Conservation (phyloP, 2,113 vertebrate species). For the Neolamprologus kungweensis region DNA sequence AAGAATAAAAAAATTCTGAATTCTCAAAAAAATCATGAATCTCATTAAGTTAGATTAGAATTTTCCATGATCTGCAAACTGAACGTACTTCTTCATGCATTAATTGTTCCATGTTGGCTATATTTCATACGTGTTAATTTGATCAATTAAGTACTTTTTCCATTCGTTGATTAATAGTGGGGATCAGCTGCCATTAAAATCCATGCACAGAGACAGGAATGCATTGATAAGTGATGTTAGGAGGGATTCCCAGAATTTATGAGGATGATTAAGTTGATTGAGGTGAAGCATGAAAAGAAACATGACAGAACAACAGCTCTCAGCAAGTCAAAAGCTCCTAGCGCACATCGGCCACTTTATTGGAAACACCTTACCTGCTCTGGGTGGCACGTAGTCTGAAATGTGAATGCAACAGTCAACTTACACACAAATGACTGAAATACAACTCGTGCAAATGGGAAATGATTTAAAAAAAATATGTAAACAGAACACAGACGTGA, state of each 20-base stretch:
- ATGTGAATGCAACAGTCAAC: slow-evolving; percentile 61
- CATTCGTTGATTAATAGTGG: background rate
- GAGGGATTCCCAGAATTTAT: background rate
- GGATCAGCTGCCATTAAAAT: background rate
- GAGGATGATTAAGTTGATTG: background rate
- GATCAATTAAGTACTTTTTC: background rate
- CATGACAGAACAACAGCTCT: background rate
- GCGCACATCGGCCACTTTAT: background rate
- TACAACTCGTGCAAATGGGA: background rate
- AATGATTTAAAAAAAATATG: background rate
- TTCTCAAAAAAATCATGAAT: rapidly evolving
- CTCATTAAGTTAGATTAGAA: background rate
- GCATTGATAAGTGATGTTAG: slow-evolving; percentile 6
- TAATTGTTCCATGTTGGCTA: background rate
- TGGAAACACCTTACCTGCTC: slow-evolving; percentile 51
- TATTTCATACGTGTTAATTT: background rate
- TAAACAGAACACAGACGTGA: background rate
- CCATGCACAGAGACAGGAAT: slow-evolving; percentile 35
- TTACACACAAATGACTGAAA: background rate
- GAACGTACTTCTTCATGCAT: background rate
- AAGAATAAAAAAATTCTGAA: background rate
- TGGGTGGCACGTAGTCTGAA: slow-evolving; percentile 58
- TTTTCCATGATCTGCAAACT: background rate
- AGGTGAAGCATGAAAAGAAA: background rate
- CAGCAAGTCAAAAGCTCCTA: slow-evolving; percentile 14